Percentiles rank a stretch among this genome's conserved stretches.
These are phyloP conservation scores for Hyalella azteca DNA, from an alignment of 2,888 invertebrate species.

Conservation along the genomic window DNA sequence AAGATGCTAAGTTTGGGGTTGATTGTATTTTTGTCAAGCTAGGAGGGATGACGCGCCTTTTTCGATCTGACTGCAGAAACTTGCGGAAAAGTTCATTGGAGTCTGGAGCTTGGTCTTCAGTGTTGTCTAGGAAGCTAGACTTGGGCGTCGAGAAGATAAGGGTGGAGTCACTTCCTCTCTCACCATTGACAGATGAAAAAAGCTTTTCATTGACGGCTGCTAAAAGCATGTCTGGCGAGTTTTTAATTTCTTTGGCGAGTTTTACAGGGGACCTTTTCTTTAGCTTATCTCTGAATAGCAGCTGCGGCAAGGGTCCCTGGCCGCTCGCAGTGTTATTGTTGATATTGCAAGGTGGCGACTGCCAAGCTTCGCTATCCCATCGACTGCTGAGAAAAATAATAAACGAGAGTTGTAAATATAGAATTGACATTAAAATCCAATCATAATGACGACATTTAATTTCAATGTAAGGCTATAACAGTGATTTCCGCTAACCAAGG, in stretches of 20 bases:
- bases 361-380: constrained; percentile 15
- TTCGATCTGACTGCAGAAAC: constrained; percentile 14
- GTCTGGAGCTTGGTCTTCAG: constrained; percentile 5
- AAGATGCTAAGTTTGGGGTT: background rate
- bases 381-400: background rate
- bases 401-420: background rate
- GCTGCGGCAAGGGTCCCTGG: background rate
- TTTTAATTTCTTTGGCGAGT: constrained; percentile 15
- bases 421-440: too few species aligned
- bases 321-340: background rate
- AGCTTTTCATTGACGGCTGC: constrained; percentile 11
- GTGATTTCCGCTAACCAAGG: too few species aligned
- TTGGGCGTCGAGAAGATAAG: constrained; percentile 11
- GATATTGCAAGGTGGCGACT: background rate
- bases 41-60: background rate
- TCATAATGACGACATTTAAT: too few species aligned
- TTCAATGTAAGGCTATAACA: too few species aligned
- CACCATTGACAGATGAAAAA: background rate
- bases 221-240: background rate
- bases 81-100: constrained; percentile 26
- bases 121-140: background rate
- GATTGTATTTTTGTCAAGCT: background rate
- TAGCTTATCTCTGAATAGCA: background rate
- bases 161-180: background rate
- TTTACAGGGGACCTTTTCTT: constrained; percentile 25